Conservation (phyloP, 2,113 vertebrate genomes). For the Chitala chitala region DNA sequence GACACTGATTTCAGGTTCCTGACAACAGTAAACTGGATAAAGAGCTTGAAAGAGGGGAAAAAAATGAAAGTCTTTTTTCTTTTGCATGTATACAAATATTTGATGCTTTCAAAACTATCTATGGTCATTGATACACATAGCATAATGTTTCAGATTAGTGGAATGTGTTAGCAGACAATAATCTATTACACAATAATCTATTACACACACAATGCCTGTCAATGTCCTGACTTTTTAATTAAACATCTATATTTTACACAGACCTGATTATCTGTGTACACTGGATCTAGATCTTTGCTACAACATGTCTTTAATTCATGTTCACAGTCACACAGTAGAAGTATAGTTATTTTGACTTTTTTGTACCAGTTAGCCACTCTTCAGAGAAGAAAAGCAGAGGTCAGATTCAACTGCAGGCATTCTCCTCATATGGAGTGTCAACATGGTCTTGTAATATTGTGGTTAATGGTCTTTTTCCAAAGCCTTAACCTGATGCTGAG, state of each 20-base stretch:
- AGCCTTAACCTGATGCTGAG: not conserved
- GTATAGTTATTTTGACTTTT: no score
- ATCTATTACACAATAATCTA: not conserved
- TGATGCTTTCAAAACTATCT: not conserved
- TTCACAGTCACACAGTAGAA: no score
- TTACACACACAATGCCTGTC: no score
- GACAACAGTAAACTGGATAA: no score
- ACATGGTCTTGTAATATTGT: not conserved
- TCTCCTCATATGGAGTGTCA: not conserved
- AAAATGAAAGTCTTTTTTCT: no score
- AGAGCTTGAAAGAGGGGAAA: no score
- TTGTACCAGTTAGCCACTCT: not conserved
- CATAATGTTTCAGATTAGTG: not conserved
- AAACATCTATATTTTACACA: not conserved
- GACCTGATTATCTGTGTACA: not conserved
- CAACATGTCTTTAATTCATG: not conserved
- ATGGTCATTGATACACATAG: not conserved
- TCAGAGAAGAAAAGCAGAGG: not conserved
- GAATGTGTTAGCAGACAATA: not conserved
- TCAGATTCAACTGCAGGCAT: not conserved
- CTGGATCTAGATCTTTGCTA: not conserved
- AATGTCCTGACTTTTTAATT: no score
- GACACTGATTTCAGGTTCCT: no score
- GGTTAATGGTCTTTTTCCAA: constrained; percentile 13
- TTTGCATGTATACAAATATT: no score